Percentiles rank a stretch among this genome's conserved stretches.
Evolutionary conservation across 2,797 vertebrate genomes (phyloP).

Genomic region (Podarcis siculus): DNA sequence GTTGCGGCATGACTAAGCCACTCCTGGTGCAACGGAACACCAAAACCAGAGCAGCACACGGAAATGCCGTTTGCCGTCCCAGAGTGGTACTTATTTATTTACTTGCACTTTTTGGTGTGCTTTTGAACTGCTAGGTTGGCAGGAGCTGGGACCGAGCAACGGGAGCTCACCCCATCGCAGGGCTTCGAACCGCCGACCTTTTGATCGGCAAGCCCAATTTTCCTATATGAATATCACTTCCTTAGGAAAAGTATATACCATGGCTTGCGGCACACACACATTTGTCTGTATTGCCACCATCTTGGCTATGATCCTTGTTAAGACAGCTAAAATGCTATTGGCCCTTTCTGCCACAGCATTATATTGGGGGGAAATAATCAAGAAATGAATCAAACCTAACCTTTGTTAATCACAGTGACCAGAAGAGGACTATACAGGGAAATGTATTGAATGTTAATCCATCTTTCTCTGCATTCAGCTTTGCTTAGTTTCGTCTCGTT

Average conservation of each 20-base stretch:
- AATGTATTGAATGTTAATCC: not conserved
- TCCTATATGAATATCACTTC: not conserved
- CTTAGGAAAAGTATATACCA: not conserved
- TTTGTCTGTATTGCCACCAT: not conserved
- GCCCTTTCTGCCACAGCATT: not conserved
- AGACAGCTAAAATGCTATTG: not conserved
- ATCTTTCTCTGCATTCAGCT: not conserved
- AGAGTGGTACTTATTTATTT: too few relatives aligned
- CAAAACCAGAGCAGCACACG: too few relatives aligned
- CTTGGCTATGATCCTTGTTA: not conserved
- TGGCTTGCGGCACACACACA: not conserved
- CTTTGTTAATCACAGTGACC: not conserved
- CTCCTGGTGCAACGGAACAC: too few relatives aligned
- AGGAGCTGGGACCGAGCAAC: too few relatives aligned
- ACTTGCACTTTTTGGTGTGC: too few relatives aligned
- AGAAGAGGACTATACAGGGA: not conserved
- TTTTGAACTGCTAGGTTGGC: too few relatives aligned
- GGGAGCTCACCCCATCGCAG: too few relatives aligned
- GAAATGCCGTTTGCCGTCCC: too few relatives aligned
- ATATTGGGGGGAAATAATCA: conserved; percentile 1
- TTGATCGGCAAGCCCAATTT: too few relatives aligned
- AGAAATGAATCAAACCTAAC: conserved; percentile 16
- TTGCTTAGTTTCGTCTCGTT: not conserved
- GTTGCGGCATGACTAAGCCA: too few relatives aligned
- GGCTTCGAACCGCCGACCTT: too few relatives aligned